Conservation (phyloP, 2,113 vertebrate genomes). For the Pycnonotus jocosus region DNA sequence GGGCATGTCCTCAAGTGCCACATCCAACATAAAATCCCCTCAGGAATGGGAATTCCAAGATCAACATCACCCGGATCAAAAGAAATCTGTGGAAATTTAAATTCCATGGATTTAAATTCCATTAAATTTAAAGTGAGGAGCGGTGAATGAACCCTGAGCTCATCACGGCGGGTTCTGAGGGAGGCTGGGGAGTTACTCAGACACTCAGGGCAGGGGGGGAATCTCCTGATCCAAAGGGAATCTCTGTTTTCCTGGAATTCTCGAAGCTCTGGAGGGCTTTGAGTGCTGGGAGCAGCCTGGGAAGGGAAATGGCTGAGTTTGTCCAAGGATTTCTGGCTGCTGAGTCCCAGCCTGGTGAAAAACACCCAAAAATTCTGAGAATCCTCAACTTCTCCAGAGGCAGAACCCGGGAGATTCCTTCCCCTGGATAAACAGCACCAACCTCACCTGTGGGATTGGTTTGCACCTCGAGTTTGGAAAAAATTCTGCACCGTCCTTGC, state of each 20-base stretch:
- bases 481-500: not conserved
- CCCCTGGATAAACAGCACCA: accelerated
- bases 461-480: not conserved
- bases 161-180: not conserved
- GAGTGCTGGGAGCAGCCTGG: not conserved
- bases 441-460: not conserved
- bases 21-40: not conserved
- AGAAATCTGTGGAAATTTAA: not conserved
- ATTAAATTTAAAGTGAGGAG: no score
- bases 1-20: not conserved
- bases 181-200: not conserved
- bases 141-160: no score
- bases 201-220: accelerated
- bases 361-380: no score
- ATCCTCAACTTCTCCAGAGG: not conserved
- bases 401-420: no score
- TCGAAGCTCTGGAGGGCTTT: accelerated
- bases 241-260: not conserved
- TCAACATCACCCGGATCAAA: no score
- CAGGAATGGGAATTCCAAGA: not conserved
- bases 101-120: not conserved
- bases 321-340: not conserved
- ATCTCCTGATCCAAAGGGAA: not conserved
- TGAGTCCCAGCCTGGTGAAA: not conserved
- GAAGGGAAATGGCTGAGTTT: not conserved